Conservation (phyloP, 2,888 invertebrate genomes). For the Notodonta ziczac region DNA sequence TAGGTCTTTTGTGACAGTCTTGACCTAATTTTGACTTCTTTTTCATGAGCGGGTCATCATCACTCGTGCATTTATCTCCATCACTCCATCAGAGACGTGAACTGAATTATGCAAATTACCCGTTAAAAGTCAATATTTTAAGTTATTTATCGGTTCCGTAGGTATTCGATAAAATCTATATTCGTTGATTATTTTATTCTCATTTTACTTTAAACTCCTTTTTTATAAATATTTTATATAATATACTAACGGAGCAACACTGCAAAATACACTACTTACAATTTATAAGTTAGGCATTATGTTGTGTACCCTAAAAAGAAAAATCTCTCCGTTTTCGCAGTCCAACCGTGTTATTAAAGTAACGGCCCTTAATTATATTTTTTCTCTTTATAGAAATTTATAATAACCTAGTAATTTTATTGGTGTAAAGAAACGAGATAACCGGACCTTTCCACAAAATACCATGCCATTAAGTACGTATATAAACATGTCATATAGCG, state of each 20-base stretch:
- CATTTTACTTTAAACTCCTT: too few species aligned
- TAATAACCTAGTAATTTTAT: background rate
- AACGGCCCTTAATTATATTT: slow-evolving; percentile 37
- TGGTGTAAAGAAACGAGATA: background rate
- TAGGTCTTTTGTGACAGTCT: slow-evolving; percentile 56
- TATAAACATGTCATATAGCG: too few species aligned
- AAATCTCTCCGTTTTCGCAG: slow-evolving; percentile 32
- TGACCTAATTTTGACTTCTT: slow-evolving; percentile 67
- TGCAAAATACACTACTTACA: too few species aligned
- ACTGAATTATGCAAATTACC: slow-evolving; percentile 57
- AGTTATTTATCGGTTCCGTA: slow-evolving; percentile 30
- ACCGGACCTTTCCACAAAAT: background rate
- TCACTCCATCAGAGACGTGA: slow-evolving; percentile 53
- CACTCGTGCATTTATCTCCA: slow-evolving; percentile 69
- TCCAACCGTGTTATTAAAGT: slow-evolving; percentile 41
- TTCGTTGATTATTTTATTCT: background rate
- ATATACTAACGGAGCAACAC: too few species aligned
- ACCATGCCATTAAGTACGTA: background rate
- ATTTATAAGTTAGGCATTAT: background rate
- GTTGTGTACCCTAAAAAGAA: slow-evolving; percentile 32
- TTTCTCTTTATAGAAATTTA: slow-evolving; percentile 29
- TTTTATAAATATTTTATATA: too few species aligned
- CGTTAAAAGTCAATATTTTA: slow-evolving; percentile 38
- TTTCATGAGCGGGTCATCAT: slow-evolving; percentile 55
- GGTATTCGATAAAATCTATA: slow-evolving; percentile 7